phyloP scores from a whole-genome alignment of 2,888 invertebrate species.

The Thymelicus lineola region DNA sequence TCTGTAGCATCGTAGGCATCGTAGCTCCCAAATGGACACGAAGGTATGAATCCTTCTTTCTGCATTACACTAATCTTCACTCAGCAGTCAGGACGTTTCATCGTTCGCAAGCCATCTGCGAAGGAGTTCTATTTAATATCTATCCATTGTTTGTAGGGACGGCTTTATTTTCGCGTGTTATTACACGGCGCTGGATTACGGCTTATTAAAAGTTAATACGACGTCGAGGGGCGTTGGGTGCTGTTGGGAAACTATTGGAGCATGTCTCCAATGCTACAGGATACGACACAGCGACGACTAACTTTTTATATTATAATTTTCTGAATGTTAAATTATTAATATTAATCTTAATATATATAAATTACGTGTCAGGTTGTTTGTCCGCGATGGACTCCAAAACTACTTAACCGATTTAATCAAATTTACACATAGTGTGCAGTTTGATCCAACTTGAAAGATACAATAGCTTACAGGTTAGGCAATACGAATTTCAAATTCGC shows the following conservation, averaged over 20 bases:
- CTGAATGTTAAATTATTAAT: too few relatives aligned
- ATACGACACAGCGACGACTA: background rate
- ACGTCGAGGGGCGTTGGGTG: conserved; percentile 24
- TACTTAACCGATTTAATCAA: too few relatives aligned
- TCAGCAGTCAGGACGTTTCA: background rate
- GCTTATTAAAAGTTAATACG: conserved; percentile 69
- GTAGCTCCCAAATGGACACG: too few relatives aligned
- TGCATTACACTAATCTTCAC: background rate
- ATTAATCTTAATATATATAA: too few relatives aligned
- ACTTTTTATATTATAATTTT: background rate
- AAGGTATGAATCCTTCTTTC: background rate
- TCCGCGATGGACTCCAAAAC: too few relatives aligned
- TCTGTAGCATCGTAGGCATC: too few relatives aligned
- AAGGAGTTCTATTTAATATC: conserved; percentile 3
- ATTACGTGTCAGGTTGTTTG: too few relatives aligned
- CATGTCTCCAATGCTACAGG: conserved; percentile 9
- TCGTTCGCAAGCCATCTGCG: background rate
- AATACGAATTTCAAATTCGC: too few relatives aligned
- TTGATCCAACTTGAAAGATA: too few relatives aligned
- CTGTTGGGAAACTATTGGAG: conserved; percentile 12
- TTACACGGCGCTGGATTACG: conserved; percentile 55
- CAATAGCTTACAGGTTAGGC: too few relatives aligned
- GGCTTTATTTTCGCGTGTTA: conserved; percentile 48
- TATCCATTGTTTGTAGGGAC: conserved; percentile 4
- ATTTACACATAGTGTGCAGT: too few relatives aligned